Base-by-base conservation (phyloP, 2,888 invertebrate species). In the Norana najaformis region DNA sequence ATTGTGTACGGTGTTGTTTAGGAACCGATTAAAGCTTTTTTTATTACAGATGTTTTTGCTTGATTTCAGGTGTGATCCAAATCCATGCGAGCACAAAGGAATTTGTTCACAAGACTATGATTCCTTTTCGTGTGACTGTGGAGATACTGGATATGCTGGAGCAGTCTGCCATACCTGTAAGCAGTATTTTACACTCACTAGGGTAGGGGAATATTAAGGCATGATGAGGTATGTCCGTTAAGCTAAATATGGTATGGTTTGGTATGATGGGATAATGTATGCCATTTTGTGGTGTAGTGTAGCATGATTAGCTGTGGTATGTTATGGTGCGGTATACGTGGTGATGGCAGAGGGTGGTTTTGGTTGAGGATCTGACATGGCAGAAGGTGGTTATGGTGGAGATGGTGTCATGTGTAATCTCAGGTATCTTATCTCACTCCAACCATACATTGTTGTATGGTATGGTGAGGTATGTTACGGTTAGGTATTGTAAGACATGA, bases 91-190 rank as follows among this genome's bases (percentile, higher is more conserved):
- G 94, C 98, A 99, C 94, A 96, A 96, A 89, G 99, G 95, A 8
- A 83, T 92, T 0, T 95, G 95, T 92, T 92, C 93, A 4, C 95
- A 95, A 92, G 92, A 93, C 85, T 94, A 94, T 93, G 92, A 92
- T 89, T 93, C 93, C 23, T 99, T 99, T 95, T 96, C 96, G 93
- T 99, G 99, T 95, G 97, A 98, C 94, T 99, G 99, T 94, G 96
- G 96, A 16, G 96, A 96, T 91, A 98, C 98, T 0, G 99, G 99
- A 0, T 99, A 99, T 95, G 97, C 97, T 0, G 99, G 99, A 89
- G 98, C 98, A 38, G 98, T 98, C 35, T 99, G 99, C 94, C 98
- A 99, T 94, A 97, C 97, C 6, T 97, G 97, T 97, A 94, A 96
- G 96, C n/a, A 69, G n/a, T 69, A 11, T 11, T n/a, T 69, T 69